Base-by-base conservation (phyloP, 2,113 vertebrate species). In the Nyctibius bracteatus region DNA sequence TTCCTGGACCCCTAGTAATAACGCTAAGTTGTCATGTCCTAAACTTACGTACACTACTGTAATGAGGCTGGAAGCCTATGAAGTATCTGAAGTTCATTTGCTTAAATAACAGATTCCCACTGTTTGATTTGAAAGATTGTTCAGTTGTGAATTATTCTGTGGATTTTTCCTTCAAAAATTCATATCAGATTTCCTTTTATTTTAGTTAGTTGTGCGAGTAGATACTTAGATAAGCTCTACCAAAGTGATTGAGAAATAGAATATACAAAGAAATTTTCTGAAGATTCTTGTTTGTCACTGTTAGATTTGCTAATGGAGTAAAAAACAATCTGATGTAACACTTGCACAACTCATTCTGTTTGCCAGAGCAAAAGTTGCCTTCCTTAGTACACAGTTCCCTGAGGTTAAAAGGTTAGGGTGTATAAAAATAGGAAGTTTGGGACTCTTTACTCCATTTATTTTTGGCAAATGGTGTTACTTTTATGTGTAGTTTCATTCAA, bases 31-130 rank as follows among this genome's bases (percentile, higher is more conserved):
- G 16, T 89, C 6, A 2, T 55, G 39, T 25, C 52, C 55, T 86
- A n/a, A 80, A 68, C 3, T 57, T 83, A 18, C 0, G 4, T 49
- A 31, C 12, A 8, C 20, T 47, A 0, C 18, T 81, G 47, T 18
- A 84, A 20, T 58, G 47, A 71, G 43, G 35, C 31, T 78, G 51
- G 51, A 89, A 88, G n/a, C 4, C 28, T 78, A 3, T 28, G 4
- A 33, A 20, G 7, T 77, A 21, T 43, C 39, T 62, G 28, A 31
- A 62, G 31, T 19, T 81, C 9, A 30, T 88, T 78, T 70, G 18
- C 39, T 71, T 90, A 44, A 93, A 28, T 33, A 81, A 35, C 14
- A 73, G 51, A 70, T 92, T 86, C 39, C 18, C 10, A 31, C 23
- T 62, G 51, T 54, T 58, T 58, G 37, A 65, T 77, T 44, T 81